These are phyloP conservation scores for Craterocephalus amniculus DNA, from an alignment of 2,797 vertebrate genomes.

Conservation along the genomic window DNA sequence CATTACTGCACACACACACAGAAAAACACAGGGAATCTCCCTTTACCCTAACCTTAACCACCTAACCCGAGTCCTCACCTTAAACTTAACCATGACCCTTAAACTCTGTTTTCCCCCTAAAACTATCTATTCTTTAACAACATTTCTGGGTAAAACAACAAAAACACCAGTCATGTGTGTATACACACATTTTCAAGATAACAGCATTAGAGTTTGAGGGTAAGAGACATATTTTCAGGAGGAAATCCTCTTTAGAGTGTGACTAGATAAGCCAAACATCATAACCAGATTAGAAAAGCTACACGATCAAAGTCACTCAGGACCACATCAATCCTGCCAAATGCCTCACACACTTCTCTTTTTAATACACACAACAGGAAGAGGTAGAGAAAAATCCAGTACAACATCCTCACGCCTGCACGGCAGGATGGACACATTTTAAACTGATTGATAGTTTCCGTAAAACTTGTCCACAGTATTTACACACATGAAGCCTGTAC, in stretches of 20 bases:
- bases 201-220: slow-evolving; percentile 45
- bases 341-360: background rate
- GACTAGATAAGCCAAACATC: slow-evolving; percentile 71
- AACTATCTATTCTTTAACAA: background rate
- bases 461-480: too few species aligned
- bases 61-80: background rate
- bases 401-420: background rate
- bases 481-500: too few species aligned
- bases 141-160: too few species aligned
- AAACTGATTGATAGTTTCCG: too few species aligned
- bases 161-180: background rate
- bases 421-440: background rate
- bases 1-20: slow-evolving; percentile 7
- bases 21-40: background rate
- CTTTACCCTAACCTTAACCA: background rate
- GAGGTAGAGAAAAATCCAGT: background rate
- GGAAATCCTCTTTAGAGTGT: slow-evolving; percentile 53
- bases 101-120: background rate
- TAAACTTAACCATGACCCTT: background rate
- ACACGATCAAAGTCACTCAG: slow-evolving; percentile 53
- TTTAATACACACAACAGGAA: background rate
- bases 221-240: slow-evolving; percentile 57
- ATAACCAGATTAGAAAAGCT: slow-evolving; percentile 61
- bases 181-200: slow-evolving; percentile 17
- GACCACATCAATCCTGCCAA: slow-evolving; percentile 61